These are phyloP conservation scores for Bombyx mori DNA, from an alignment of 1,140 invertebrate genomes.

Conservation along the genomic window DNA sequence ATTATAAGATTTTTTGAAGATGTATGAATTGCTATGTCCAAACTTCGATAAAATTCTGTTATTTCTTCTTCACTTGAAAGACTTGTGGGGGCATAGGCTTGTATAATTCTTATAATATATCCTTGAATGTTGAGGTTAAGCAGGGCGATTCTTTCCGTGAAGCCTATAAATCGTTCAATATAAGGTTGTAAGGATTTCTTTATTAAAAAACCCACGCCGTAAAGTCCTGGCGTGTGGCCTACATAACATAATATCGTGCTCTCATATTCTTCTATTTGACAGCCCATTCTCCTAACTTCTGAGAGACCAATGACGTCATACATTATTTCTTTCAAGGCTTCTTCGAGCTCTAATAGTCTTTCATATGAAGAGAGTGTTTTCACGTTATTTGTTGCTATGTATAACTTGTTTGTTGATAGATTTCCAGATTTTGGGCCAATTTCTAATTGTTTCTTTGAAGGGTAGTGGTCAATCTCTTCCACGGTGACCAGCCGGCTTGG, in stretches of 20 bases:
- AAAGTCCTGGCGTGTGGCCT: too few species aligned
- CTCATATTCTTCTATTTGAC: too few species aligned
- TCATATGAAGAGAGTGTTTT: conserved; percentile 2
- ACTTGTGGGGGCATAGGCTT: conserved; percentile 6
- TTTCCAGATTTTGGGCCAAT: too few species aligned
- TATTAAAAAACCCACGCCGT: too few species aligned
- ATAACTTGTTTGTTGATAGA: not conserved
- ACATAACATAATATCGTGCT: too few species aligned
- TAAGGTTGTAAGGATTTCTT: not conserved
- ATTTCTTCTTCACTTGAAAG: conserved; percentile 6
- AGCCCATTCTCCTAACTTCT: too few species aligned
- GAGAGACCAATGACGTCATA: too few species aligned
- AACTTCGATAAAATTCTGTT: conserved; percentile 9
- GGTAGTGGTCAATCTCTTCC: conserved; percentile 1
- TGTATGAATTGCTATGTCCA: conserved; percentile 3
- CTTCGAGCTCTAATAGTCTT: not conserved
- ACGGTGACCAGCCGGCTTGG: conserved; percentile 5
- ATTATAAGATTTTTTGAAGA: too few species aligned
- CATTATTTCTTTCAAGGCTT: conserved; percentile 1
- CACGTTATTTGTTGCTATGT: not conserved
- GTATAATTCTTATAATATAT: not conserved
- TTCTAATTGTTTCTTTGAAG: conserved; percentile 1
- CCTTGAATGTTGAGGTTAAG: conserved; percentile 1
- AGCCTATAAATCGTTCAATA: conserved; percentile 4
- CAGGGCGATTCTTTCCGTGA: conserved; percentile 4